Evolutionary conservation across 2,797 vertebrate species (phyloP).

Genomic region (Myotis vivesi): DNA sequence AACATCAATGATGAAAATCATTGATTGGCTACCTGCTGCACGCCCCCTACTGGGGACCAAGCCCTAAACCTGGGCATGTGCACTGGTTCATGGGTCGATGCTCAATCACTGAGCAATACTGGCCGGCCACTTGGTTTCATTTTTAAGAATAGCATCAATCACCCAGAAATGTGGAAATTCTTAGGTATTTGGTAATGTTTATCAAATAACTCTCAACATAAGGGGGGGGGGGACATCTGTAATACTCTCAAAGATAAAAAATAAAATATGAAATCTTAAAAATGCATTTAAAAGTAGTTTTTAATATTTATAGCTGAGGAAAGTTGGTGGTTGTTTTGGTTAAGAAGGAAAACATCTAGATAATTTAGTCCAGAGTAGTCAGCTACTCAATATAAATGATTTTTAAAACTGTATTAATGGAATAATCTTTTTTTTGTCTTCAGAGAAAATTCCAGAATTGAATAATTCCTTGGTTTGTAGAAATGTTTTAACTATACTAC

Average conservation of each 20-base stretch:
- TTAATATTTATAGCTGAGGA: neutral
- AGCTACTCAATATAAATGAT: neutral
- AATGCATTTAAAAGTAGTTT: conserved; percentile 15
- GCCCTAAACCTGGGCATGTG: too few relatives aligned
- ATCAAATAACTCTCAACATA: neutral
- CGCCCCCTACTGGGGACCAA: too few relatives aligned
- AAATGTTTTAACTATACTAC: neutral
- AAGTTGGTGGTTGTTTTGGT: neutral
- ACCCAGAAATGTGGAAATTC: neutral
- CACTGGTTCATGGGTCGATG: too few relatives aligned
- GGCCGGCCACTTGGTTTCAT: too few relatives aligned
- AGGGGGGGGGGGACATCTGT: too few relatives aligned
- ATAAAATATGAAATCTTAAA: neutral
- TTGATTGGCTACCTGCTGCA: too few relatives aligned
- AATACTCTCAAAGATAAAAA: too few relatives aligned
- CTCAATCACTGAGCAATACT: too few relatives aligned
- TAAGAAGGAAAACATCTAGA: neutral
- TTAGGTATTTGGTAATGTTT: neutral
- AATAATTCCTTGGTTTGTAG: neutral
- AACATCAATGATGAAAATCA: too few relatives aligned
- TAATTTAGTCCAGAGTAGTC: neutral
- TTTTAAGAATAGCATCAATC: neutral
- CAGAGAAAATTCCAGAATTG: neutral
- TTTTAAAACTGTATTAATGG: conserved; percentile 30
- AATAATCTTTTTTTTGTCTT: neutral